phyloP scores from a whole-genome alignment of 2,888 invertebrate genomes.

The Neoaliturus tenellus region DNA sequence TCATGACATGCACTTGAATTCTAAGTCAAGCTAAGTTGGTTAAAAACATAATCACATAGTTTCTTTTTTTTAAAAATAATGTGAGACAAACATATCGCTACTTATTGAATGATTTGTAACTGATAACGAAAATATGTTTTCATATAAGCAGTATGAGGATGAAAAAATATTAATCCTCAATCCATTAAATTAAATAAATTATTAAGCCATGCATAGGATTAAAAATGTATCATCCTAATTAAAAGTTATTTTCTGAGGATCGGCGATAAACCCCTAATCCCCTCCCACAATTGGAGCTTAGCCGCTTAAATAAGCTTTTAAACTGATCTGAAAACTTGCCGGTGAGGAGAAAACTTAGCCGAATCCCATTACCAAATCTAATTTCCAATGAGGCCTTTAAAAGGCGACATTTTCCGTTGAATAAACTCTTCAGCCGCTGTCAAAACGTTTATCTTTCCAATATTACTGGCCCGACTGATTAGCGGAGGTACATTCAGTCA shows the following conservation, averaged over 20 bases:
- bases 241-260: background rate
- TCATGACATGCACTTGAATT: no score
- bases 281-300: slow-evolving; percentile 1
- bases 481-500: background rate
- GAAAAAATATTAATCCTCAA: no score
- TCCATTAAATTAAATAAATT: no score
- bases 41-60: no score
- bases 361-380: slow-evolving; percentile 44
- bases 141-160: no score
- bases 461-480: slow-evolving; percentile 9
- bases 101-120: no score
- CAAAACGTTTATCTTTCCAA: slow-evolving; percentile 17
- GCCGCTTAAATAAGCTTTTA: slow-evolving; percentile 41
- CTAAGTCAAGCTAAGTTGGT: no score
- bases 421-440: slow-evolving; percentile 20
- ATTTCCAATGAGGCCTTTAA: slow-evolving; percentile 33
- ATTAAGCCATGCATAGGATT: no score
- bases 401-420: slow-evolving; percentile 36
- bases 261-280: slow-evolving; percentile 5
- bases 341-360: slow-evolving; percentile 10
- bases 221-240: no score
- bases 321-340: slow-evolving; percentile 32
- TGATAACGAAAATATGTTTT: no score
- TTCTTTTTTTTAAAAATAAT: no score
- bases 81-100: no score